Conservation (phyloP, 2,797 vertebrate species). For the Crypturellus tataupa region DNA sequence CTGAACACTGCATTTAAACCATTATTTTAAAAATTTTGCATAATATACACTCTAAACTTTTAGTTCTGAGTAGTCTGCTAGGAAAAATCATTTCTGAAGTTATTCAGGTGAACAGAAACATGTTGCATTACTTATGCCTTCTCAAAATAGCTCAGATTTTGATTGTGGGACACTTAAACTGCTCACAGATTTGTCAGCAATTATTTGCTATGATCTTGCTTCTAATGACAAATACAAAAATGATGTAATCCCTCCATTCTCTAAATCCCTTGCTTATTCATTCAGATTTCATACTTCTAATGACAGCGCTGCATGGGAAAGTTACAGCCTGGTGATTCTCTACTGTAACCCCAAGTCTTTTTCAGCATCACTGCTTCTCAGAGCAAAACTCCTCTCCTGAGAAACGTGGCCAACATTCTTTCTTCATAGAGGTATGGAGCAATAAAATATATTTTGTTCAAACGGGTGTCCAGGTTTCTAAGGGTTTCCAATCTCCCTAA, state of each 20-base stretch:
- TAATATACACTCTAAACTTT: rapidly evolving
- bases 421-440: not conserved
- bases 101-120: not conserved
- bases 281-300: not conserved
- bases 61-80: not conserved
- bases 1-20: not conserved
- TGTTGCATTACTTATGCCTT: not conserved
- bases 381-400: not conserved
- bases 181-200: not conserved
- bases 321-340: not conserved
- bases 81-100: not conserved
- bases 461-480: not conserved
- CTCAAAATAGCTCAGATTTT: not conserved
- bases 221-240: not conserved
- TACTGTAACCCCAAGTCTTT: not conserved
- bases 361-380: not conserved
- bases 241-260: not conserved
- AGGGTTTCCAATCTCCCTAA: slow-evolving; percentile 36
- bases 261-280: not conserved
- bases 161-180: not conserved
- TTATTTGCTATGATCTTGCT: not conserved
- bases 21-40: not conserved
- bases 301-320: not conserved
- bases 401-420: not conserved
- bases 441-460: not conserved